Evolutionary conservation across 1,140 invertebrate species (phyloP).

Genomic region (Drosophila prosaltans): DNA sequence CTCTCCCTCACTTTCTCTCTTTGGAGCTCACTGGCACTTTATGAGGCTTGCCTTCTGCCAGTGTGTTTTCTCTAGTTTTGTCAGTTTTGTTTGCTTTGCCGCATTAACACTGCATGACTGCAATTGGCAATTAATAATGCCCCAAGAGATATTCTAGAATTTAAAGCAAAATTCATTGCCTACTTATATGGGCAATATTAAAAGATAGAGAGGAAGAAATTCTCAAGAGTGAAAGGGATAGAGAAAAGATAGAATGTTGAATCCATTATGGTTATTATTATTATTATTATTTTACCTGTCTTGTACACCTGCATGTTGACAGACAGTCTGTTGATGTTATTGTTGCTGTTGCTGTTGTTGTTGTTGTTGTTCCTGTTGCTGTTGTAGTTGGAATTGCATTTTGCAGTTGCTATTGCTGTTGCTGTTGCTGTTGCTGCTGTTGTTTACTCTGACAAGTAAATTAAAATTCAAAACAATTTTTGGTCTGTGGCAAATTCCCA

Average conservation of each 20-base stretch:
- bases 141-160: conserved; percentile 26
- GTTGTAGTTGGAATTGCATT: conserved; percentile 19
- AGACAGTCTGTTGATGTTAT: conserved; percentile 23
- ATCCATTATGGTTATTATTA: conserved; percentile 48
- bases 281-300: conserved; percentile 42
- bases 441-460: conserved; percentile 62
- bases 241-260: conserved; percentile 44
- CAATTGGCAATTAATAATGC: conserved; percentile 67
- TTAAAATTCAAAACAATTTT: conserved; percentile 81
- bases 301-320: conserved; percentile 18
- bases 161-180: conserved; percentile 40
- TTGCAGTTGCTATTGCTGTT: conserved; percentile 22
- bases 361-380: conserved; percentile 17
- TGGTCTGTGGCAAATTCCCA: conserved; percentile 63
- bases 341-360: conserved; percentile 26
- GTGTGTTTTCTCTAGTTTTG: conserved; percentile 10
- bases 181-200: conserved; percentile 30
- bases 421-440: conserved; percentile 29
- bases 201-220: background rate
- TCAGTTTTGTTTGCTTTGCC: background rate
- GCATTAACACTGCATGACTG: conserved; percentile 36
- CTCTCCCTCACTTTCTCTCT: too few species aligned
- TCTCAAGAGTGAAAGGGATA: background rate
- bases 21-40: too few species aligned
- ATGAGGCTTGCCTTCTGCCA: too few species aligned